Conservation (phyloP, 2,888 invertebrate species). For the Zeuzera pyrina region DNA sequence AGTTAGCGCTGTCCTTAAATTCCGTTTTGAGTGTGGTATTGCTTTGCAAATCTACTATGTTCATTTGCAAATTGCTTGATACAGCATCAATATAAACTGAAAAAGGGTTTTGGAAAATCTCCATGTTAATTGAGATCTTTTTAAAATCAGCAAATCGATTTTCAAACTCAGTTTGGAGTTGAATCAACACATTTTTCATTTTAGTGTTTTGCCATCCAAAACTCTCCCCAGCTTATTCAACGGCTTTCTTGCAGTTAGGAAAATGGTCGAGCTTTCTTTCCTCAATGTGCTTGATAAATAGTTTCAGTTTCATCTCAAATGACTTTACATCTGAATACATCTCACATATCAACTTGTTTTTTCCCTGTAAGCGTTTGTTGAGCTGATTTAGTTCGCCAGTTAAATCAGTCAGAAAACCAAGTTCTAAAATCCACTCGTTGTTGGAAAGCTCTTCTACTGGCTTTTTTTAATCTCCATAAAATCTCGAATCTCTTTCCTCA, state of each 20-base stretch:
- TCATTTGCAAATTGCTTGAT: slow-evolving; percentile 4
- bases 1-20: slow-evolving; percentile 3
- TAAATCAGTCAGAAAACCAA: slow-evolving; percentile 7
- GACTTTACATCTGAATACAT: slow-evolving; percentile 3
- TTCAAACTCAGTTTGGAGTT: slow-evolving; percentile 9
- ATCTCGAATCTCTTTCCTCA: slow-evolving; percentile 6
- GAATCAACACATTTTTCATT: slow-evolving; percentile 5
- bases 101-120: slow-evolving; percentile 13
- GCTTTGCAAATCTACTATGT: slow-evolving; percentile 2
- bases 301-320: slow-evolving; percentile 2
- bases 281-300: slow-evolving; percentile 4
- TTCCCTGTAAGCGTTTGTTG: slow-evolving; percentile 3
- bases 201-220: slow-evolving; percentile 1
- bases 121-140: slow-evolving; percentile 10
- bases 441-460: slow-evolving; percentile 3
- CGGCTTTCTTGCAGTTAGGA: slow-evolving; percentile 3
- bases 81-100: slow-evolving; percentile 12
- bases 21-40: background rate
- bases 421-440: slow-evolving; percentile 2
- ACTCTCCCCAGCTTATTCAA: slow-evolving; percentile 3
- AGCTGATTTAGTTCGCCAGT: slow-evolving; percentile 5
- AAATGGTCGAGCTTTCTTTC: slow-evolving; percentile 6
- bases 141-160: slow-evolving; percentile 12
- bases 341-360: slow-evolving; percentile 6
- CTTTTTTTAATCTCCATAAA: slow-evolving; percentile 2